Conservation (phyloP, 2,888 invertebrate genomes). For the Philereme transversata region DNA sequence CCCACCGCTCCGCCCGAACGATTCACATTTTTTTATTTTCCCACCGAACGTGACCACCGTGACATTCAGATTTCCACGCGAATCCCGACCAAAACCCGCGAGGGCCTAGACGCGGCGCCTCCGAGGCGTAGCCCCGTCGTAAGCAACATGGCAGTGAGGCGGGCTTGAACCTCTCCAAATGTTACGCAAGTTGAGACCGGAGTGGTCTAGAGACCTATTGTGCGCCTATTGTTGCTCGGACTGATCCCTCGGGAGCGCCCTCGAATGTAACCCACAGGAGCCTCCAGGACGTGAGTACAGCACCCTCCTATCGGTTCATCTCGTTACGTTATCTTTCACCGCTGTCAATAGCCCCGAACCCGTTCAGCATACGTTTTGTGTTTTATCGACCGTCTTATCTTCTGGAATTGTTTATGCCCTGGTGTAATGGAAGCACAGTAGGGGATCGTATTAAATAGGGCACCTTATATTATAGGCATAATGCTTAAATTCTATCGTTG, state of each 20-base stretch:
- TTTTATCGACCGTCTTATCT: conserved; percentile 69
- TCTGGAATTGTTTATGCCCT: conserved; percentile 59
- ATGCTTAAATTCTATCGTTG: conserved; percentile 1
- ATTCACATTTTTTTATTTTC: conserved; percentile 77
- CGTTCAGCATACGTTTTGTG: conserved; percentile 24
- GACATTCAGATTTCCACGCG: conserved; percentile 56
- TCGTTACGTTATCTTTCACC: conserved; percentile 13
- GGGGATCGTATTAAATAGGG: conserved; percentile 26
- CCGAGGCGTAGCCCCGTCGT: conserved; percentile 37
- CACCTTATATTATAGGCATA: conserved; percentile 10
- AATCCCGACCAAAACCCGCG: conserved; percentile 41
- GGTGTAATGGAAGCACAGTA: conserved; percentile 32
- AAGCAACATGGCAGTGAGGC: conserved; percentile 74
- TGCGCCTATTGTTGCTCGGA: conserved; percentile 58
- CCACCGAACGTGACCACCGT: conserved; percentile 64
- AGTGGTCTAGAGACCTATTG: conserved; percentile 61
- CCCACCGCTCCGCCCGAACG: conserved; percentile 73
- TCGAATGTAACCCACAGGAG: conserved; percentile 66
- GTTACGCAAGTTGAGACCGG: conserved; percentile 76
- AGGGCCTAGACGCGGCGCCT: neutral
- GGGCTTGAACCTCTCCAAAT: conserved; percentile 56
- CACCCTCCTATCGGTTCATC: conserved; percentile 19
- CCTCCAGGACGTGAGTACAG: conserved; percentile 65
- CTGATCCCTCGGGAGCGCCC: conserved; percentile 53
- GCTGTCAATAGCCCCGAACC: conserved; percentile 22